Conservation (phyloP, 2,797 vertebrate species). For the Aythya fuligula region DNA sequence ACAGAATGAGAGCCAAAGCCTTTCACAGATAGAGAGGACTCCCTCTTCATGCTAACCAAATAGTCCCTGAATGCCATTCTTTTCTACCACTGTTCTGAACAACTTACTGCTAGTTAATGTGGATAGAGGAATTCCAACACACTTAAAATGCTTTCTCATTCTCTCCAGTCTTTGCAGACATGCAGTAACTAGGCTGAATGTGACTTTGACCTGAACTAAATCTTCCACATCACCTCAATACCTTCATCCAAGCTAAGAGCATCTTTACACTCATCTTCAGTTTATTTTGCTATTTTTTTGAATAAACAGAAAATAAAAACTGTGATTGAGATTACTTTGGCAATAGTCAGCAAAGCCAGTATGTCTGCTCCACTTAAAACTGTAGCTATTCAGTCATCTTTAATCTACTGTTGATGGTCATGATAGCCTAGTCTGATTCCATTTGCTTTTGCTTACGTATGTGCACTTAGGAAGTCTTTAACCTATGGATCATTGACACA, state of each 20-base stretch:
- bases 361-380: neutral
- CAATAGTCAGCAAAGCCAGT: conserved; percentile 16
- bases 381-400: conserved; percentile 4
- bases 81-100: neutral
- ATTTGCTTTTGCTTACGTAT: neutral
- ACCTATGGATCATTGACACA: neutral
- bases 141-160: neutral
- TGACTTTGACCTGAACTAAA: neutral
- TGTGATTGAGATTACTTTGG: neutral
- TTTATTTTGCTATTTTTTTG: neutral
- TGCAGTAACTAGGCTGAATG: neutral
- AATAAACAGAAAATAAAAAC: conserved; percentile 19
- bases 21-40: neutral
- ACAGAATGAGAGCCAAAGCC: neutral
- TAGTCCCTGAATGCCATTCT: neutral
- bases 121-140: neutral
- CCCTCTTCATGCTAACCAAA: neutral
- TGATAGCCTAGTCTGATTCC: neutral
- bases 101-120: neutral
- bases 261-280: neutral
- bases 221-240: neutral
- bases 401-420: neutral
- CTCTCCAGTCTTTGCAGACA: neutral
- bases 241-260: neutral
- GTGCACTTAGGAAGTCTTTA: conserved; percentile 3